Percentiles rank a stretch among this genome's conserved stretches.
These are phyloP conservation scores for Pontoporia blainvillei DNA, from an alignment of 2,113 vertebrate genomes.

Conservation along the genomic window DNA sequence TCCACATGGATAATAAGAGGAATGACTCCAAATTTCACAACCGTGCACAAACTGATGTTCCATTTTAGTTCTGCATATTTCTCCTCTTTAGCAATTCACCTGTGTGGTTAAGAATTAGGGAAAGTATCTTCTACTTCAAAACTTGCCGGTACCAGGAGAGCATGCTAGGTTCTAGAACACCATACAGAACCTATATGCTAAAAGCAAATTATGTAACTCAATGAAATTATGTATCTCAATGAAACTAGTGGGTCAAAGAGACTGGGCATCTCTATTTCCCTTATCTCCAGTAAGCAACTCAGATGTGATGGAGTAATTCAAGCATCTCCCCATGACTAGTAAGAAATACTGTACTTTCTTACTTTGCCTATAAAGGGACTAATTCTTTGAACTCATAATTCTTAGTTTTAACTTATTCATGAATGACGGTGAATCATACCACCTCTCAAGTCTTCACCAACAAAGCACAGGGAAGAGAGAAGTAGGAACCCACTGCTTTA, in stretches of 20 bases:
- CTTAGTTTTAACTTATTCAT: background rate
- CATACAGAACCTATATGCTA: background rate
- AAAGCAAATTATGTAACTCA: background rate
- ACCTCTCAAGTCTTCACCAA: background rate
- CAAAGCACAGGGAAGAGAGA: background rate
- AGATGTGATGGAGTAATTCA: background rate
- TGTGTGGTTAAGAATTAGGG: background rate
- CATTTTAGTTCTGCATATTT: background rate
- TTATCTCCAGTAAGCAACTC: background rate
- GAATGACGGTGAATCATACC: background rate
- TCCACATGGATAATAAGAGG: background rate
- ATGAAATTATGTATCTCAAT: background rate
- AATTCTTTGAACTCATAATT: background rate
- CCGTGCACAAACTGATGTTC: background rate
- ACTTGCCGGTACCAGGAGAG: background rate
- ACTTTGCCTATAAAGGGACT: background rate
- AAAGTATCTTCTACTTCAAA: background rate
- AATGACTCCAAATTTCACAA: background rate
- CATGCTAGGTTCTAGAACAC: background rate
- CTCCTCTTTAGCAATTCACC: background rate
- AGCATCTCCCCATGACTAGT: background rate
- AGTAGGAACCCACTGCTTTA: background rate
- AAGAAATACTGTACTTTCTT: background rate
- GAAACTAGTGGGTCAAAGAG: background rate
- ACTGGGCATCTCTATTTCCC: background rate